Percentiles rank a stretch among this genome's conserved stretches.
Evolutionary conservation across 2,888 invertebrate species (phyloP).

Genomic region (Agrotis ipsilon): DNA sequence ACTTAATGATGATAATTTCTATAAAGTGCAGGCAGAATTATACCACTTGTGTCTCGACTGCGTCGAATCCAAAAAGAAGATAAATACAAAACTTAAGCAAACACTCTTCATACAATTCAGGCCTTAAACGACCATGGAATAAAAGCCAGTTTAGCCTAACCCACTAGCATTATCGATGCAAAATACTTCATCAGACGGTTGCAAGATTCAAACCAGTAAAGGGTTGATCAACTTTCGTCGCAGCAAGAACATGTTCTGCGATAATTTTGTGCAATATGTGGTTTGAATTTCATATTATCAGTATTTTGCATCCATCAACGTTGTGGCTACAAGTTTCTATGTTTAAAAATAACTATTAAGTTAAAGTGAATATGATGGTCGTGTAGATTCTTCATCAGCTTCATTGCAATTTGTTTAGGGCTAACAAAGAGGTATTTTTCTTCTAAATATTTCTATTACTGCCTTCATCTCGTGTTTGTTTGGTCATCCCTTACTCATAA

Average conservation of each 20-base stretch:
- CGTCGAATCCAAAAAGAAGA: neutral
- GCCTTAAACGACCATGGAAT: neutral
- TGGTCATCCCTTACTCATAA: too few species aligned
- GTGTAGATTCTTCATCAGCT: too few species aligned
- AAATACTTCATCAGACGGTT: conserved; percentile 35
- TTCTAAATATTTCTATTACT: too few species aligned
- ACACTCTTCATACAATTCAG: neutral
- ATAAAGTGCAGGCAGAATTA: neutral
- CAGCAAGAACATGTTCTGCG: conserved; percentile 55
- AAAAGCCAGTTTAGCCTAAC: neutral
- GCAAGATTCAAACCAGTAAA: conserved; percentile 51
- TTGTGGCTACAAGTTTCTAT: conserved; percentile 21
- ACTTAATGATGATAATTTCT: neutral
- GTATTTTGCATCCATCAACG: conserved; percentile 31
- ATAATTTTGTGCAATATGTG: conserved; percentile 60
- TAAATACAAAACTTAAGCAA: neutral
- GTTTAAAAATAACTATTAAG: conserved; percentile 42
- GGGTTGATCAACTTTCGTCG: conserved; percentile 58
- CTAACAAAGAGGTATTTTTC: too few species aligned
- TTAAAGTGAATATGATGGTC: too few species aligned
- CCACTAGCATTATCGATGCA: neutral
- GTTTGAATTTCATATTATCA: conserved; percentile 49
- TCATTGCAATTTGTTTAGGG: too few species aligned
- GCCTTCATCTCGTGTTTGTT: too few species aligned
- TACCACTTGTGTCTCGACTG: neutral